Evolutionary conservation across 2,888 invertebrate genomes (phyloP).

Genomic region (Caenorhabditis sulstoni): DNA sequence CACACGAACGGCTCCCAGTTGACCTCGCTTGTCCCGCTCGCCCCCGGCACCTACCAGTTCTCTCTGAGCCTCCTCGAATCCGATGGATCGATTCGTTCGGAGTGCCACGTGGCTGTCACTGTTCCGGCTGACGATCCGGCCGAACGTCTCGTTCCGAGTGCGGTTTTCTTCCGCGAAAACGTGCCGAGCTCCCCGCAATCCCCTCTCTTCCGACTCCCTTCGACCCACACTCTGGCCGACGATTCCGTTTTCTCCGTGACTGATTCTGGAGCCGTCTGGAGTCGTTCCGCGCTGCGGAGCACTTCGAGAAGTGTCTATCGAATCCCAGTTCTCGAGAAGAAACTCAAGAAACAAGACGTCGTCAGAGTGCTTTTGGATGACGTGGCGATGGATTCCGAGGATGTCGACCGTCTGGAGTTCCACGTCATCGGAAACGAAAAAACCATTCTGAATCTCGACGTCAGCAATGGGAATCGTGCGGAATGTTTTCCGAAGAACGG

Average conservation of each 20-base stretch:
- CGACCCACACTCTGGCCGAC: not conserved
- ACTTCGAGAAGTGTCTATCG: conserved; percentile 8
- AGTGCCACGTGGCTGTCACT: conserved; percentile 28
- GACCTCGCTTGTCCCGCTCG: conserved; percentile 10
- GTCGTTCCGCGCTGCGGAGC: conserved; percentile 1
- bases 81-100: not conserved
- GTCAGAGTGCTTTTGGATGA: conserved; percentile 27
- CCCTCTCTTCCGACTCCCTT: conserved; percentile 1
- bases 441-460: not conserved
- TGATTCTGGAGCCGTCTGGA: conserved; percentile 24
- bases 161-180: conserved; percentile 14
- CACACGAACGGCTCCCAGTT: conserved; percentile 25
- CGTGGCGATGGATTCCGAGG: not conserved
- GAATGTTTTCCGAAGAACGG: not conserved
- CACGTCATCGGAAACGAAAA: not conserved
- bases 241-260: not conserved
- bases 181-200: conserved; percentile 5
- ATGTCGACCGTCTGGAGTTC: not conserved
- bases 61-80: conserved; percentile 2
- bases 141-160: conserved; percentile 5
- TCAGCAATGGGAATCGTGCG: not conserved
- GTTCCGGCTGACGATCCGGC: not conserved
- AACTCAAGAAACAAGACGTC: conserved; percentile 15
- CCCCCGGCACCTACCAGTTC: conserved; percentile 30
- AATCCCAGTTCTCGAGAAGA: not conserved